These are phyloP conservation scores for Agrochola litura DNA, from an alignment of 2,888 invertebrate genomes.

Conservation along the genomic window DNA sequence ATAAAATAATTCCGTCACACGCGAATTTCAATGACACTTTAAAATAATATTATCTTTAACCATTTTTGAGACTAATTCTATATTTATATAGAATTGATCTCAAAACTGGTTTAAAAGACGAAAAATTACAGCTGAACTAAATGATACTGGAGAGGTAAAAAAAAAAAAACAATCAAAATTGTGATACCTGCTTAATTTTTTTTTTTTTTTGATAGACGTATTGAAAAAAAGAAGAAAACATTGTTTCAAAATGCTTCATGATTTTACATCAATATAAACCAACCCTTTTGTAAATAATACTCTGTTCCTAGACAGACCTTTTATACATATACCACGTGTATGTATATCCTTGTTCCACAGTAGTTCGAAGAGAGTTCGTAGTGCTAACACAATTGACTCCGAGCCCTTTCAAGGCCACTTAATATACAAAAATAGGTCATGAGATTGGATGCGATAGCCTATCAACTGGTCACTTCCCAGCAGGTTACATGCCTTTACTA, in stretches of 20 bases:
- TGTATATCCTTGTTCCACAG: neutral
- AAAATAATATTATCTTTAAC: neutral
- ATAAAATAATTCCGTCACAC: conserved; percentile 64
- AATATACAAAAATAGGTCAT: conserved; percentile 57
- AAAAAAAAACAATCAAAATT: neutral
- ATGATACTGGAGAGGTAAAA: neutral
- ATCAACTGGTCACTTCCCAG: conserved; percentile 50
- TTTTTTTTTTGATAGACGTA: no score
- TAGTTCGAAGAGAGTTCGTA: conserved; percentile 40
- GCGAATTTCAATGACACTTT: conserved; percentile 38
- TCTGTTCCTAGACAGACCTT: neutral
- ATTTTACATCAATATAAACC: neutral
- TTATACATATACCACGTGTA: neutral
- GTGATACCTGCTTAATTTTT: no score
- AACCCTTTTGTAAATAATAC: neutral
- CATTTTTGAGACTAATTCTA: no score
- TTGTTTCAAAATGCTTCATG: neutral
- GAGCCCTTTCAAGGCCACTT: conserved; percentile 62
- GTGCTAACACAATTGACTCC: conserved; percentile 53
- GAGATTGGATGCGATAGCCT: conserved; percentile 53
- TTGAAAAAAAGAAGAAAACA: no score
- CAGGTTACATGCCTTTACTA: conserved; percentile 17
- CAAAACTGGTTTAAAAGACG: neutral
- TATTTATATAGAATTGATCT: neutral
- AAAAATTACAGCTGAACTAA: neutral